Percentiles rank a stretch among this genome's conserved stretches.
Evolutionary conservation across 2,113 vertebrate genomes (phyloP).

Genomic region (Perca flavescens): DNA sequence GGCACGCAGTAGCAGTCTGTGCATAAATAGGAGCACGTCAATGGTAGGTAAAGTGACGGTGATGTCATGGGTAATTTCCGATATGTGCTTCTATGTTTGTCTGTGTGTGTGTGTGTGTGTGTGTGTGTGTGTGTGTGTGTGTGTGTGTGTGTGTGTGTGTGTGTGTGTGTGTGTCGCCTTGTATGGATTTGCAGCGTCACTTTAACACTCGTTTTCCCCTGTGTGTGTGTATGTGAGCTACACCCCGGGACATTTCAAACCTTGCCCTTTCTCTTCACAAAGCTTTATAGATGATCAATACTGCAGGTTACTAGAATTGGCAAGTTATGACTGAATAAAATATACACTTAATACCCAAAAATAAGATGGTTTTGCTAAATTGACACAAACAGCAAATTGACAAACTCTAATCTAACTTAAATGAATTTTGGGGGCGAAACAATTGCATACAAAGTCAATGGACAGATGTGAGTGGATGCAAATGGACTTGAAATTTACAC

Average conservation of each 20-base stretch:
- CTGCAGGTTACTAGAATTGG: too few relatives aligned
- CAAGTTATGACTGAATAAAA: too few relatives aligned
- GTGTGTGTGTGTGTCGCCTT: neutral
- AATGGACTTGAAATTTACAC: too few relatives aligned
- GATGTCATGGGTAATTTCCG: constrained; percentile 82
- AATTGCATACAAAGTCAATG: too few relatives aligned
- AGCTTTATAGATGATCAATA: neutral
- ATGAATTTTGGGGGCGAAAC: too few relatives aligned
- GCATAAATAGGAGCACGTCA: constrained; percentile 74
- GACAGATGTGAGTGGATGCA: too few relatives aligned
- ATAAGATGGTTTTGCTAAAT: neutral
- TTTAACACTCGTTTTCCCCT: constrained; percentile 41
- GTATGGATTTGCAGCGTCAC: constrained; percentile 60
- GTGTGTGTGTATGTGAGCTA: constrained; percentile 17
- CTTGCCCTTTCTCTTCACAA: neutral
- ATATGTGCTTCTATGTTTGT: constrained; percentile 30
- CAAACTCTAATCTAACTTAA: neutral
- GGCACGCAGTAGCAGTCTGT: constrained; percentile 59
- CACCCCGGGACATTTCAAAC: neutral
- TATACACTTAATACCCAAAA: neutral
- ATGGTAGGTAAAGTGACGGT: constrained; percentile 68
- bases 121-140: constrained; percentile 20
- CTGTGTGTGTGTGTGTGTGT: constrained; percentile 20
- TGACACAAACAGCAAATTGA: neutral
- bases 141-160: constrained; percentile 20